Base-by-base conservation (phyloP, 2,888 invertebrate genomes). In the Endomychus coccineus region DNA sequence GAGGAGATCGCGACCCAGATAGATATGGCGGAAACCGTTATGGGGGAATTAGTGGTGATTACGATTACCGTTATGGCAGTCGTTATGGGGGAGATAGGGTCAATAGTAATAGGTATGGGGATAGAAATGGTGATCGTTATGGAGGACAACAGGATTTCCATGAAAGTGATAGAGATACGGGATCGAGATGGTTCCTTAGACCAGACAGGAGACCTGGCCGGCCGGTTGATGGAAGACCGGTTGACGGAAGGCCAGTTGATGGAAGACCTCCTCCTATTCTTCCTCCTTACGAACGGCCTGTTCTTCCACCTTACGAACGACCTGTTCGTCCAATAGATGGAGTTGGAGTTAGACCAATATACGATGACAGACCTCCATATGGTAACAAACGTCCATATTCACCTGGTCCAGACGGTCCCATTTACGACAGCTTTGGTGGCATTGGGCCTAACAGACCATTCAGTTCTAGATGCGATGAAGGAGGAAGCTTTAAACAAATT, bases 401-500 rank as follows among this genome's bases (percentile, higher is more conserved):
- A 1, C 63, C 63, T 3, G 64, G 64, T 4, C 65, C 66, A 1
- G 65, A 65, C 39, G 66, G 66, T 2, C 64, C 64, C 2, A 64
- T 64, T 30, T 63, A 66, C 29, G 70, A 66, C 12, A 44, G 50
- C 15, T 48, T 46, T 29, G 44, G 46, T 11, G 53, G 67, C 1
- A 43, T 50, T 7, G 68, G 66, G 0, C 65, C 66, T 1, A 48
- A 39, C 21, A 54, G 68, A 31, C 71, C 71, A 0, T 69, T 62
- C 29, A 55, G 63, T 36, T 75, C 78, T 1, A 73, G 85, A 44
- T 89, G 89, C 56, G 88, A 88, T 50, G 87, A 87, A 36, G 74
- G 73, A 25, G 87, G 86, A 52, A 81, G 79, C 55, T 89, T 87
- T 59, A 81, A 84, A 60, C 87, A 88, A 70, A 78, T 85, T 15